These are phyloP conservation scores for Caenorhabditis sp. DNA, from an alignment of 2,888 invertebrate species.

Conservation along the genomic window DNA sequence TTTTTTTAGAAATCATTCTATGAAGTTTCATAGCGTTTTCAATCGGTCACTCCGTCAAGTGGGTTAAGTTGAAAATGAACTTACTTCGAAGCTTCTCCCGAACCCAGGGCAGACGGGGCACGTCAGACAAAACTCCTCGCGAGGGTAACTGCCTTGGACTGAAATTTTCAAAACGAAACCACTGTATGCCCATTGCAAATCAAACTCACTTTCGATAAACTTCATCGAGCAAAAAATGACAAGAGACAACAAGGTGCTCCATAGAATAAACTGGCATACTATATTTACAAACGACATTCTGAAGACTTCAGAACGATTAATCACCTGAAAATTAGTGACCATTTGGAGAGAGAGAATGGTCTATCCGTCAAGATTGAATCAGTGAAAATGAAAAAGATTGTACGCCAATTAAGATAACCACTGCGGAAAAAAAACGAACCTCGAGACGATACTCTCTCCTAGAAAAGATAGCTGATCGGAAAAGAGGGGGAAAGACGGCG, in stretches of 20 bases:
- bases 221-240: slow-evolving; percentile 22
- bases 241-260: slow-evolving; percentile 13
- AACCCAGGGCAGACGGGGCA: slow-evolving; percentile 14
- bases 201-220: slow-evolving; percentile 35
- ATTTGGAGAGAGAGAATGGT: neutral
- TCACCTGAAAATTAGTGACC: slow-evolving; percentile 4
- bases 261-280: slow-evolving; percentile 5
- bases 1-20: too few relatives aligned
- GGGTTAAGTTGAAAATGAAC: neutral
- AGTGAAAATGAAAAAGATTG: neutral
- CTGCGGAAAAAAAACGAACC: slow-evolving; percentile 47
- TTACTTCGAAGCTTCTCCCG: slow-evolving; percentile 16
- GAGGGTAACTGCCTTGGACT: slow-evolving; percentile 36
- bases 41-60: too few relatives aligned
- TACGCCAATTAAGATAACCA: slow-evolving; percentile 32
- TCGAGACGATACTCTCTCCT: slow-evolving; percentile 26
- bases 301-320: neutral
- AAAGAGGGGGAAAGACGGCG: slow-evolving; percentile 22
- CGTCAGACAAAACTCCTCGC: slow-evolving; percentile 34
- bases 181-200: neutral
- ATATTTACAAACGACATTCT: slow-evolving; percentile 28
- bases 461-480: slow-evolving; percentile 45
- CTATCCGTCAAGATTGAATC: neutral
- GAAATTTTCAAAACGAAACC: neutral
- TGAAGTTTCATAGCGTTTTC: too few relatives aligned